phyloP scores from a whole-genome alignment of 2,797 vertebrate species.

The Periparus ater region DNA sequence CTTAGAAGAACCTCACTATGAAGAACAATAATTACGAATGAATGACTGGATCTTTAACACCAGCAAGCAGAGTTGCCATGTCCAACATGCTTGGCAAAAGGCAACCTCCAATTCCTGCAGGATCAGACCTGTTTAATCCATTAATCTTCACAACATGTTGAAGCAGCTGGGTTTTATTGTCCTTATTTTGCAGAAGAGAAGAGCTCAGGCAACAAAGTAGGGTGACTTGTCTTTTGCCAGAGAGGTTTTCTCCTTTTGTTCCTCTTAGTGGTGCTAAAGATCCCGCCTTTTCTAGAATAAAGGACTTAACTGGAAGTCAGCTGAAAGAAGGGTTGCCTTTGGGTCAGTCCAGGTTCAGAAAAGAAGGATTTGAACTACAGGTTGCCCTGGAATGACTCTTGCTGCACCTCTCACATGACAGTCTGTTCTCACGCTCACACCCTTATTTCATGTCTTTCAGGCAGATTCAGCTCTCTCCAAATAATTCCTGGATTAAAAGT shows the following conservation, averaged over 20 bases:
- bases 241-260: background rate
- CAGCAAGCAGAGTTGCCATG: background rate
- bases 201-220: background rate
- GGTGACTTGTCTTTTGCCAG: background rate
- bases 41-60: background rate
- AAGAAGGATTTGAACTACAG: background rate
- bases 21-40: background rate
- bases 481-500: conserved; percentile 32
- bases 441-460: conserved; percentile 12
- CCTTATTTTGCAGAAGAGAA: conserved; percentile 2
- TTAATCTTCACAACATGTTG: conserved; percentile 26
- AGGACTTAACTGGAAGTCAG: background rate
- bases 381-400: background rate
- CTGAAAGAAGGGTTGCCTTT: background rate
- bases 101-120: conserved; percentile 11
- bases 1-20: background rate
- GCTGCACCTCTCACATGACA: background rate
- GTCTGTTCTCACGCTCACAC: conserved; percentile 10
- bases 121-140: conserved; percentile 55
- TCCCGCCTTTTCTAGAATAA: background rate
- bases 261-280: background rate
- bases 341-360: background rate
- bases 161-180: background rate
- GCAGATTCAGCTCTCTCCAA: background rate
- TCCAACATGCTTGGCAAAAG: background rate